Evolutionary conservation across 2,888 invertebrate genomes (phyloP).

Genomic region (Ernsta delagoae): DNA sequence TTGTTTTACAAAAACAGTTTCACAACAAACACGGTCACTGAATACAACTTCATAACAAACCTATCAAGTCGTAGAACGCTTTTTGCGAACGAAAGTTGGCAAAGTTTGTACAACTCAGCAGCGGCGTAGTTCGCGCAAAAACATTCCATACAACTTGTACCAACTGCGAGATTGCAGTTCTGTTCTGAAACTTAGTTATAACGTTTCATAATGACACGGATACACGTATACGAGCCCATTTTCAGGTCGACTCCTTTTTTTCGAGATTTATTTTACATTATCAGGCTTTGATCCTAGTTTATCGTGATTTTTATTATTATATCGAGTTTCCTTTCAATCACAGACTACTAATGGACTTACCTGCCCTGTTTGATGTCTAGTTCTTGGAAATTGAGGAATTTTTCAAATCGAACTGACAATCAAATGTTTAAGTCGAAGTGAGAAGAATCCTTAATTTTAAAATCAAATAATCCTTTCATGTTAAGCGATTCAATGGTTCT

Average conservation of each 20-base stretch:
- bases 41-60: slow-evolving; percentile 12
- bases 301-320: too few relatives aligned
- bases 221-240: background rate
- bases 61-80: slow-evolving; percentile 11
- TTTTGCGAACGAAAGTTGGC: slow-evolving; percentile 19
- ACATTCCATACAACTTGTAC: slow-evolving; percentile 9
- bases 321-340: too few relatives aligned
- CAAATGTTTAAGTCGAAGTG: background rate
- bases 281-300: too few relatives aligned
- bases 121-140: slow-evolving; percentile 7
- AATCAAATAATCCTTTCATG: background rate
- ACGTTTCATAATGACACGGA: background rate
- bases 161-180: slow-evolving; percentile 10
- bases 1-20: background rate
- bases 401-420: too few relatives aligned
- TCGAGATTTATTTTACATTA: too few relatives aligned
- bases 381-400: too few relatives aligned
- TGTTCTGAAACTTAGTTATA: slow-evolving; percentile 9
- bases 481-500: background rate
- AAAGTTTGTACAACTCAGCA: background rate
- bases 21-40: background rate
- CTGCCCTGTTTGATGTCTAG: too few relatives aligned
- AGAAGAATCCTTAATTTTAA: background rate
- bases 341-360: too few relatives aligned
- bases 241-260: too few relatives aligned